These are phyloP conservation scores for Lytechinus pictus DNA, from an alignment of 35 echinoderm and acorn worm genomes.

Conservation along the genomic window DNA sequence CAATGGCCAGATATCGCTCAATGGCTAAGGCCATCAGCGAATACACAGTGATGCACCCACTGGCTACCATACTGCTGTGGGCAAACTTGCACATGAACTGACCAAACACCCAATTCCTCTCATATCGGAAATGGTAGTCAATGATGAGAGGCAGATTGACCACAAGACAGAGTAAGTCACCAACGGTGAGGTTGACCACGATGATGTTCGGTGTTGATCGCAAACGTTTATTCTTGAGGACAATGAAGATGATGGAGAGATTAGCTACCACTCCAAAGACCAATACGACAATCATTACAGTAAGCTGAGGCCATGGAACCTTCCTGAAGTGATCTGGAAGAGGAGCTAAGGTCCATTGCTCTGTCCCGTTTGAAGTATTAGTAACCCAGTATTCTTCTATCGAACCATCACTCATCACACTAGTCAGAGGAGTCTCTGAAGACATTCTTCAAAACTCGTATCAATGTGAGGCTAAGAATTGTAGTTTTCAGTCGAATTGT, in stretches of 20 bases:
- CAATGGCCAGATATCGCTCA: constrained; percentile 41
- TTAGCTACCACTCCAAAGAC: constrained; percentile 30
- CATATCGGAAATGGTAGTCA: not conserved
- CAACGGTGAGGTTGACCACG: constrained; percentile 22
- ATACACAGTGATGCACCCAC: constrained; percentile 23
- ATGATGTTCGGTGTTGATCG: constrained; percentile 30
- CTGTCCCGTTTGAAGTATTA: not conserved
- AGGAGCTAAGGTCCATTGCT: not conserved
- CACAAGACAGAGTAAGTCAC: constrained; percentile 32
- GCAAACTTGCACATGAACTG: constrained; percentile 32
- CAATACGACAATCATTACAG: constrained; percentile 4
- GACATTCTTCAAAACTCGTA: not conserved
- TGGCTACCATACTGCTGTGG: constrained; percentile 13
- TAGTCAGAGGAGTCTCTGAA: not conserved
- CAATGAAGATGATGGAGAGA: constrained; percentile 36
- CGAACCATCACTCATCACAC: not conserved
- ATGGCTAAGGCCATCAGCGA: constrained; percentile 34
- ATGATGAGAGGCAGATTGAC: constrained; percentile 32
- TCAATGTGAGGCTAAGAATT: not conserved
- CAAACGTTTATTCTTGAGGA: not conserved
- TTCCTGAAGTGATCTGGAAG: not conserved
- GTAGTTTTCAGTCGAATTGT: not conserved
- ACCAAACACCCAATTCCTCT: constrained; percentile 22
- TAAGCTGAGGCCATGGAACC: constrained; percentile 18
- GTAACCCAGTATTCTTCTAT: not conserved